phyloP scores from a whole-genome alignment of 2,113 vertebrate species.

The Salvator merianae region DNA sequence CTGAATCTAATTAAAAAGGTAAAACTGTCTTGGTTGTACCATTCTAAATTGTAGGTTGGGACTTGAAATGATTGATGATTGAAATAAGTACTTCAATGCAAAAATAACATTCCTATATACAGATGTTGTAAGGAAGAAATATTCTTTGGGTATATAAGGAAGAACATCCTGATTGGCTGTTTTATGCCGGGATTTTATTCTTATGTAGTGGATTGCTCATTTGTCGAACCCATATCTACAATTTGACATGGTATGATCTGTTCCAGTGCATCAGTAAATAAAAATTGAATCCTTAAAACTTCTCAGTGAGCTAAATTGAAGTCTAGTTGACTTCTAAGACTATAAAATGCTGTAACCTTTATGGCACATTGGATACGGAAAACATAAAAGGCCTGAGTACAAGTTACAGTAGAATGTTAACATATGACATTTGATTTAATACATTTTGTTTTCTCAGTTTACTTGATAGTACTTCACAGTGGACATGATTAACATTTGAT shows the following conservation, averaged over 20 bases:
- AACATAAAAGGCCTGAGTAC: not conserved
- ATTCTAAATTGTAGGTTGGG: not conserved
- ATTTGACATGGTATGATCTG: not conserved
- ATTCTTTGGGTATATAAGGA: too few species aligned
- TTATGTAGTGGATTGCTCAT: not conserved
- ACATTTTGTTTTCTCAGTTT: conserved; percentile 48
- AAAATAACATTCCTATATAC: not conserved
- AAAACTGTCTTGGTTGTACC: not conserved
- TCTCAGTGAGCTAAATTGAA: conserved; percentile 12
- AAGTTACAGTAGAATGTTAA: conserved; percentile 47
- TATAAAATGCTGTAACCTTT: conserved; percentile 31
- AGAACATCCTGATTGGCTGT: too few species aligned
- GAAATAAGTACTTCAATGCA: not conserved
- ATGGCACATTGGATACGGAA: conserved; percentile 27
- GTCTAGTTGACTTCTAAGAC: conserved; percentile 23
- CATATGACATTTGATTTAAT: conserved; percentile 43
- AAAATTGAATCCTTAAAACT: not conserved
- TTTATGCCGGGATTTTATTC: not conserved
- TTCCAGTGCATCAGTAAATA: not conserved
- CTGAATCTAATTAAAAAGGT: not conserved
- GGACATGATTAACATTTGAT: conserved; percentile 49
- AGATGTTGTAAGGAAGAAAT: not conserved
- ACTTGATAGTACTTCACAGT: conserved; percentile 55
- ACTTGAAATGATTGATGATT: not conserved
- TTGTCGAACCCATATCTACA: not conserved